phyloP scores from a whole-genome alignment of 2,113 vertebrate genomes.

The Centropristis striata region DNA sequence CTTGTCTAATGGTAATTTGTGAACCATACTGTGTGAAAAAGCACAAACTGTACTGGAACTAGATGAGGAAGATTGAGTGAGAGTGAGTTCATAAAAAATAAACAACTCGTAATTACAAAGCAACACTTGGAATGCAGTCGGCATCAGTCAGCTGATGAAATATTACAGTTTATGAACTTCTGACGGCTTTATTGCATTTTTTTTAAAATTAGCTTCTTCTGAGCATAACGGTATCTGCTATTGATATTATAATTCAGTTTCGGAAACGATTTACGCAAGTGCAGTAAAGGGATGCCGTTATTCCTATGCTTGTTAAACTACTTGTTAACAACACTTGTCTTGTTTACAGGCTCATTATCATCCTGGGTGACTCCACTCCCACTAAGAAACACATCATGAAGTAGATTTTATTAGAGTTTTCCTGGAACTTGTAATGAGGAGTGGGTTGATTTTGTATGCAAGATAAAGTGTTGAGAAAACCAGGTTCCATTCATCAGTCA shows the following conservation, averaged over 20 bases:
- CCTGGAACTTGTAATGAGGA: background rate
- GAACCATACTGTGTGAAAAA: background rate
- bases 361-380: background rate
- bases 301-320: conserved; percentile 37
- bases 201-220: conserved; percentile 16
- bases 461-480: background rate
- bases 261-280: conserved; percentile 8
- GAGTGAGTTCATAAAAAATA: background rate
- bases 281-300: background rate
- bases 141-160: conserved; percentile 16
- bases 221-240: conserved; percentile 15
- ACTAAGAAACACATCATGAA: conserved; percentile 16
- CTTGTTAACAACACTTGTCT: conserved; percentile 40
- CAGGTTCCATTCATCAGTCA: background rate
- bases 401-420: conserved; percentile 15
- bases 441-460: conserved; percentile 6
- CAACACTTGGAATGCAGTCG: background rate
- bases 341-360: conserved; percentile 48
- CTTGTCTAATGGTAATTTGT: background rate
- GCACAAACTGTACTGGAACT: conserved; percentile 17
- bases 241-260: conserved; percentile 12
- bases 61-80: background rate
- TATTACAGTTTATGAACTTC: conserved; percentile 11
- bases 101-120: conserved; percentile 20
- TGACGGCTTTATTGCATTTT: conserved; percentile 2